A percentile compares a stretch with the other conserved stretches of the same genome.
Evolutionary conservation across 2,888 invertebrate genomes (phyloP).

Genomic region (Alentia gelatinosa): DNA sequence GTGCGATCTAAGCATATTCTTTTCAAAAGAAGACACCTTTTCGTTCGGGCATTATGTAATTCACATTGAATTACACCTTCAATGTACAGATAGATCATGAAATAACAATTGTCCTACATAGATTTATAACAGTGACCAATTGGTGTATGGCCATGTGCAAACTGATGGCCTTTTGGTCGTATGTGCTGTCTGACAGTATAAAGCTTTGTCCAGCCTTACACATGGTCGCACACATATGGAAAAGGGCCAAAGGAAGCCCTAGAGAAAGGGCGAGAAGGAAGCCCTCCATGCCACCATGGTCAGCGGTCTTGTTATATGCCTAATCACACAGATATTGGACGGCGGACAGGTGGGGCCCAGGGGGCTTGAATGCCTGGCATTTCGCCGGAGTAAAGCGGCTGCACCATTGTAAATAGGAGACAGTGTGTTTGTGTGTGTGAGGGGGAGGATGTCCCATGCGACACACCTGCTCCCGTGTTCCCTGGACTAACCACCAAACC

Average conservation of each 20-base stretch:
- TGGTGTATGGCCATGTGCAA: too few species aligned
- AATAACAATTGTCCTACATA: too few species aligned
- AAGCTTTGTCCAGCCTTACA: too few species aligned
- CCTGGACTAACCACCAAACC: not conserved
- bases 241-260: not conserved
- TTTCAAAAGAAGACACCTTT: too few species aligned
- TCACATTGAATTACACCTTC: too few species aligned
- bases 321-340: slow-evolving; percentile 16
- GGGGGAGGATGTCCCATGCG: not conserved
- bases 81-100: too few species aligned
- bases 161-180: too few species aligned
- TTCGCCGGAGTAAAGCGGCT: not conserved
- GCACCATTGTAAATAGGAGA: not conserved
- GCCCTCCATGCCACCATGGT: not conserved
- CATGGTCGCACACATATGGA: too few species aligned
- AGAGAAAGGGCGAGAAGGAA: not conserved
- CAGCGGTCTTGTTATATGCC: not conserved
- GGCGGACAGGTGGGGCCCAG: not conserved
- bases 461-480: not conserved
- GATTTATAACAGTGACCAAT: too few species aligned
- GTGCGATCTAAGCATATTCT: too few species aligned
- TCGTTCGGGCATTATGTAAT: too few species aligned
- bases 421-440: not conserved
- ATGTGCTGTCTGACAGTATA: too few species aligned
- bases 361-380: slow-evolving; percentile 7